A percentile compares a stretch with the other conserved stretches of the same genome.
Conservation (phyloP, 2,888 invertebrate genomes). For the Machimus rusticus region DNA sequence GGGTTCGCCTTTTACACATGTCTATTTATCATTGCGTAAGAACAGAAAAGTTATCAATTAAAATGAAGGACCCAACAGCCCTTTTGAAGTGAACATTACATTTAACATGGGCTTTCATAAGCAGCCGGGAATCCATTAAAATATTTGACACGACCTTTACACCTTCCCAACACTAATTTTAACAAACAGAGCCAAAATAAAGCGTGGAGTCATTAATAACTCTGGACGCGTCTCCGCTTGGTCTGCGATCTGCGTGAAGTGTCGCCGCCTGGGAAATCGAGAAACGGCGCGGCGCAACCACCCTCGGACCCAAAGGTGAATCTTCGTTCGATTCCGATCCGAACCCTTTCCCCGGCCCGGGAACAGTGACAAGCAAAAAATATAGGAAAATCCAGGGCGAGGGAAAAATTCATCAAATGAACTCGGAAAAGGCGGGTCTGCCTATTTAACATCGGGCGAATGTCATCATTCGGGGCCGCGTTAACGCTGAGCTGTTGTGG, state of each 20-base stretch:
- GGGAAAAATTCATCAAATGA: constrained; percentile 46
- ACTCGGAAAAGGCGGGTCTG: constrained; percentile 47
- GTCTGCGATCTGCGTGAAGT: background rate
- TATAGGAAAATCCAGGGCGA: constrained; percentile 23
- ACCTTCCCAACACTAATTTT: constrained; percentile 33
- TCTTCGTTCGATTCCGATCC: background rate
- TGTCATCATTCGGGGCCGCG: constrained; percentile 45
- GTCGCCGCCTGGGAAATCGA: background rate
- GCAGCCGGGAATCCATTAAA: constrained; percentile 28
- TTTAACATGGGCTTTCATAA: background rate
- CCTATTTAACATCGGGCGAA: constrained; percentile 47
- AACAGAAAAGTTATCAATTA: background rate
- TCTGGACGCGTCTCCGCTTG: background rate
- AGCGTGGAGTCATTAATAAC: constrained; percentile 18
- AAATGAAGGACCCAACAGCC: background rate
- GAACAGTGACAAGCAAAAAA: constrained; percentile 7
- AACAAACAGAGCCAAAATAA: background rate
- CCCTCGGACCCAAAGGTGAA: background rate
- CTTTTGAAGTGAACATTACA: background rate
- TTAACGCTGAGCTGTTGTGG: background rate
- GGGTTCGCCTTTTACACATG: background rate
- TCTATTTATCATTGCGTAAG: background rate
- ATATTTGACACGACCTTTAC: constrained; percentile 38
- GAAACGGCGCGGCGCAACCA: background rate
- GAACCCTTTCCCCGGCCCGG: constrained; percentile 18